A percentile compares a stretch with the other conserved stretches of the same genome.
Conservation (phyloP, 2,888 invertebrate species). For the Lobophora halterata region DNA sequence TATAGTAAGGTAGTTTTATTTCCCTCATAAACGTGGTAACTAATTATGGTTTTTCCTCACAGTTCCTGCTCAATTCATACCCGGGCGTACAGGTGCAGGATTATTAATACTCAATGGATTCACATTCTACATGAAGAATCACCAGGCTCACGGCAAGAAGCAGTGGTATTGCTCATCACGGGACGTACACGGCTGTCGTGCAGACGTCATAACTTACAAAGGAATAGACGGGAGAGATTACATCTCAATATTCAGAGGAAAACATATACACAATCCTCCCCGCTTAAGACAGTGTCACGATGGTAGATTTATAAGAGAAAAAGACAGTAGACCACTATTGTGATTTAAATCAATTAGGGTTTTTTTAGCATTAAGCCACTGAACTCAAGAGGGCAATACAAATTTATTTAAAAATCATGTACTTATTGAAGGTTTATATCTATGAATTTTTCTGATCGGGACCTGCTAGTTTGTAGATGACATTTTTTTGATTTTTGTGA, state of each 20-base stretch:
- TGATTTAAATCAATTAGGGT: conserved; percentile 27
- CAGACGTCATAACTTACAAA: conserved; percentile 73
- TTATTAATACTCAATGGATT: conserved; percentile 69
- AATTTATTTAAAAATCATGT: conserved; percentile 53
- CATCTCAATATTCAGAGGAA: conserved; percentile 71
- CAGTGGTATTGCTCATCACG: conserved; percentile 76
- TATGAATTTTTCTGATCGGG: conserved; percentile 65
- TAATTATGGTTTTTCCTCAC: conserved; percentile 39
- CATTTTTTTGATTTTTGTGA: conserved; percentile 52
- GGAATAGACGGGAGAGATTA: conserved; percentile 68
- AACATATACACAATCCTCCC: conserved; percentile 69
- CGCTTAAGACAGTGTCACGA: conserved; percentile 69
- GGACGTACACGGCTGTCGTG: conserved; percentile 69
- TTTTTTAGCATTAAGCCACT: conserved; percentile 31
- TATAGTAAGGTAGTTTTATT: conserved; percentile 30
- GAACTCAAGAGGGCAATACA: conserved; percentile 15
- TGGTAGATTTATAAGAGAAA: conserved; percentile 71
- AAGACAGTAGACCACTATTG: conserved; percentile 49
- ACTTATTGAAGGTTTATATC: conserved; percentile 59
- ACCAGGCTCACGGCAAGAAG: conserved; percentile 73
- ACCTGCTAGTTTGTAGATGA: conserved; percentile 64
- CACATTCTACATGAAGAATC: conserved; percentile 76
- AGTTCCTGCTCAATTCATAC: conserved; percentile 74
- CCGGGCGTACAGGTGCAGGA: conserved; percentile 70
- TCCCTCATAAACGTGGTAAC: conserved; percentile 28